Evolutionary conservation across 2,797 vertebrate species (phyloP).

Genomic region (Melanotaenia boesemani): DNA sequence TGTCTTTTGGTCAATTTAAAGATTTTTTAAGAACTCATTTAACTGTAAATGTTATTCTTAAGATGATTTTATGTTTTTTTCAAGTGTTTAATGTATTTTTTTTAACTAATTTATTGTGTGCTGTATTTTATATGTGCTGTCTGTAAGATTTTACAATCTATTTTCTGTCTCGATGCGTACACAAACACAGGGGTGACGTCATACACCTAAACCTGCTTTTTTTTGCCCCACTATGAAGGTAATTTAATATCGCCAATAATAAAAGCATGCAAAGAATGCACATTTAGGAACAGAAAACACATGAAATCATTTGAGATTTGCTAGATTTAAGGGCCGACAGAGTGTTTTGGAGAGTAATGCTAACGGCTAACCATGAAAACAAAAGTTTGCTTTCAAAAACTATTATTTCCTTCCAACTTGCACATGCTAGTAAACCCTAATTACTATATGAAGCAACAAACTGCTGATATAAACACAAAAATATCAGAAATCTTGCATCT

Average conservation of each 20-base stretch:
- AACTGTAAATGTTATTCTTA: no score
- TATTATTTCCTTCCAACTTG: conserved; percentile 11
- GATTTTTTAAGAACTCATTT: no score
- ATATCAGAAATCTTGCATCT: conserved; percentile 25
- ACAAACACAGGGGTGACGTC: neutral
- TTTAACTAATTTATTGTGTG: no score
- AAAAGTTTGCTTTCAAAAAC: conserved; percentile 5
- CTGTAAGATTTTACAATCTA: neutral
- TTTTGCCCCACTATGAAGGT: no score
- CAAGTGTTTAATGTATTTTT: no score
- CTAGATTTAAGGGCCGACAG: no score
- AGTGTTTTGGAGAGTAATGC: no score
- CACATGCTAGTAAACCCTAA: conserved; percentile 2
- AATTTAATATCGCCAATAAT: neutral
- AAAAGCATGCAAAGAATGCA: neutral
- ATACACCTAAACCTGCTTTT: no score
- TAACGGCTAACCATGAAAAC: neutral
- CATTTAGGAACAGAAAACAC: neutral
- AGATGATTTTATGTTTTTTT: no score
- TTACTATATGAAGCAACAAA: conserved; percentile 30
- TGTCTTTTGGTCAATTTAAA: no score
- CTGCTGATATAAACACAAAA: conserved; percentile 42
- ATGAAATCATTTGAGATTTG: neutral
- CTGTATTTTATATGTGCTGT: no score
- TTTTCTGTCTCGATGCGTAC: neutral